A percentile compares a stretch with the other conserved stretches of the same genome.
phyloP scores from a whole-genome alignment of 2,888 invertebrate species.

The Polydrusus pterygomalis region DNA sequence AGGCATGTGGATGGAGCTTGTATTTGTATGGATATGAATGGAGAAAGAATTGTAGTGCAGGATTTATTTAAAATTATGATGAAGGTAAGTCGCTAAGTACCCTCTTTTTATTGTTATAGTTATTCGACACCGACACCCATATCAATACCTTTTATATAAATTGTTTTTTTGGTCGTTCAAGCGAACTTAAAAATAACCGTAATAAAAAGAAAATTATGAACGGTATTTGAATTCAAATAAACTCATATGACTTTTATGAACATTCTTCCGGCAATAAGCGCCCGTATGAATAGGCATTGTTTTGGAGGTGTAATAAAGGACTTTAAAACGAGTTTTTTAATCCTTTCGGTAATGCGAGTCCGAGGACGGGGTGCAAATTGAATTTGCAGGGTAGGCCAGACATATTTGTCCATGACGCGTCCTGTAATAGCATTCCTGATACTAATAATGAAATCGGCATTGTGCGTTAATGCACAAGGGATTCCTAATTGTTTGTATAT shows the following conservation, averaged over 20 bases:
- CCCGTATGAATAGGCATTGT: conserved; percentile 62
- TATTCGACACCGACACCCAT: too few relatives aligned
- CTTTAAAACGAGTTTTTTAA: conserved; percentile 66
- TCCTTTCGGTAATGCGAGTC: conserved; percentile 64
- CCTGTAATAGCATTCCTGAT: conserved; percentile 70
- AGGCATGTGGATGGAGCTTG: too few relatives aligned
- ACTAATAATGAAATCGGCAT: conserved; percentile 71
- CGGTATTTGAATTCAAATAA: conserved; percentile 59
- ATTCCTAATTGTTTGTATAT: conserved; percentile 72
- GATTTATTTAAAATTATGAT: too few relatives aligned
- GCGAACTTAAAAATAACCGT: conserved; percentile 37
- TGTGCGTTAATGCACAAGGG: conserved; percentile 70
- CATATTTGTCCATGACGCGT: conserved; percentile 68
- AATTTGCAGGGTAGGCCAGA: conserved; percentile 68
- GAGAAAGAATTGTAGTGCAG: too few relatives aligned
- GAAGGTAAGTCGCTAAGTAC: too few relatives aligned
- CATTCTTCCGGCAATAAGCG: conserved; percentile 60
- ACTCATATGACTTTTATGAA: conserved; percentile 61
- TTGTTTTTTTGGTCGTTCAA: neutral
- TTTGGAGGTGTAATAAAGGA: conserved; percentile 65
- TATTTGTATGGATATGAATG: too few relatives aligned
- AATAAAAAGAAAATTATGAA: conserved; percentile 50
- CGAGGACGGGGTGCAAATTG: conserved; percentile 66
- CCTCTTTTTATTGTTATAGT: too few relatives aligned
- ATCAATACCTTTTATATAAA: too few relatives aligned